phyloP scores from a whole-genome alignment of 2,888 invertebrate genomes.

The Tortricodes alternella region DNA sequence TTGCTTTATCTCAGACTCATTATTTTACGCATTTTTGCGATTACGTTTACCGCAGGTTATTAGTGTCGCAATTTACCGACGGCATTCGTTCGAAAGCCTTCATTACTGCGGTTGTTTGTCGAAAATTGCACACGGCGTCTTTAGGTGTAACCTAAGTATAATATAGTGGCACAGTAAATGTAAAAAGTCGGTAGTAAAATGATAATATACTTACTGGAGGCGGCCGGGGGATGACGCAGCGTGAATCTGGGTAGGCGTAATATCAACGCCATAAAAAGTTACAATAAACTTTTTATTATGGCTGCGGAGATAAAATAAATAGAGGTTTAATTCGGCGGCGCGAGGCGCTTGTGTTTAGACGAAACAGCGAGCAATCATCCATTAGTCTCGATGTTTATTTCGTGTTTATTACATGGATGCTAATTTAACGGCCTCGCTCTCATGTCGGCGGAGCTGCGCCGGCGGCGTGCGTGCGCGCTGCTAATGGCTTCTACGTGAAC shows the following conservation, averaged over 20 bases:
- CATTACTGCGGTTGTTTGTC: constrained; percentile 32
- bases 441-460: constrained; percentile 48
- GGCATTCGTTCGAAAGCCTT: constrained; percentile 12
- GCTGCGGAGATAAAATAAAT: constrained; percentile 64
- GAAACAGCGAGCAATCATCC: constrained; percentile 59
- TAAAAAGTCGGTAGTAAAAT: constrained; percentile 26
- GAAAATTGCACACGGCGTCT: constrained; percentile 4
- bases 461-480: constrained; percentile 36
- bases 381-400: constrained; percentile 76
- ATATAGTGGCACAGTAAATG: constrained; percentile 17
- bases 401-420: constrained; percentile 67
- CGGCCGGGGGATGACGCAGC: constrained; percentile 28
- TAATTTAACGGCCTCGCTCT: constrained; percentile 59
- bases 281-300: constrained; percentile 70
- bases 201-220: constrained; percentile 23
- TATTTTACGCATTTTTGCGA: constrained; percentile 44
- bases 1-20: constrained; percentile 54
- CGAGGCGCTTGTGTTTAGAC: constrained; percentile 30
- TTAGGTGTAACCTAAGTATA: constrained; percentile 14
- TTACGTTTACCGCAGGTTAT: constrained; percentile 37
- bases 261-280: constrained; percentile 64
- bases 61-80: constrained; percentile 35
- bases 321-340: constrained; percentile 54
- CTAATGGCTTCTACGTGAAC: constrained; percentile 38
- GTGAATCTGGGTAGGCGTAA: constrained; percentile 54